Evolutionary conservation across 2,888 invertebrate genomes (phyloP).

Genomic region (Agapetus fuscipes): DNA sequence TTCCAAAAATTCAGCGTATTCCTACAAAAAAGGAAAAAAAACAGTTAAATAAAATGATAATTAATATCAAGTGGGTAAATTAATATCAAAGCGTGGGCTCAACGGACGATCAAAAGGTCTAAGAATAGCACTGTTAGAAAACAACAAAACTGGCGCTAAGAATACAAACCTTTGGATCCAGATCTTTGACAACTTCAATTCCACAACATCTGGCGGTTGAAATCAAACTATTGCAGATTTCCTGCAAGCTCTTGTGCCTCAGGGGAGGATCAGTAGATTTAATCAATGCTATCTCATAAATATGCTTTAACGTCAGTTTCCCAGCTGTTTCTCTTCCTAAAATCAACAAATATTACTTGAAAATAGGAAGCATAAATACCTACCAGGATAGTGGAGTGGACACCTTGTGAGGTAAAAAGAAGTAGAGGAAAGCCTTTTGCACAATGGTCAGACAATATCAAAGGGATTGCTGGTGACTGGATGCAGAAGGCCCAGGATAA

Average conservation of each 20-base stretch:
- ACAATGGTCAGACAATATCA: no score
- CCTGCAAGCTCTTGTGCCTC: slow-evolving; percentile 51
- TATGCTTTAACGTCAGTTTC: slow-evolving; percentile 84
- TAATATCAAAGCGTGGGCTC: no score
- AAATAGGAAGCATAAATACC: no score
- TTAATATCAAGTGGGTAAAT: neutral
- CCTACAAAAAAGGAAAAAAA: slow-evolving; percentile 31
- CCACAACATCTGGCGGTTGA: slow-evolving; percentile 73
- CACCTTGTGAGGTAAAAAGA: no score
- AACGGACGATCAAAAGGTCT: no score
- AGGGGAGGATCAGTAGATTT: slow-evolving; percentile 79
- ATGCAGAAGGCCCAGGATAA: no score
- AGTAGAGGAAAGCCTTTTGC: no score
- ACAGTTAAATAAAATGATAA: neutral
- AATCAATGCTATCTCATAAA: slow-evolving; percentile 97
- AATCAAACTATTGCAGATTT: slow-evolving; percentile 72
- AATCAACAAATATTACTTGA: no score
- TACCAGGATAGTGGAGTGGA: no score
- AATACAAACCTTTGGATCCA: slow-evolving; percentile 52
- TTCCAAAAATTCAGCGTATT: slow-evolving; percentile 73
- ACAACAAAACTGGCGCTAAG: neutral
- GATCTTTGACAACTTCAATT: slow-evolving; percentile 68
- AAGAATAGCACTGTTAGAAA: neutral
- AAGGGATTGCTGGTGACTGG: no score
- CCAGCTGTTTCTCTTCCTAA: slow-evolving; percentile 72